Conservation (phyloP, 2,113 vertebrate genomes). For the Macroglossus sobrinus region DNA sequence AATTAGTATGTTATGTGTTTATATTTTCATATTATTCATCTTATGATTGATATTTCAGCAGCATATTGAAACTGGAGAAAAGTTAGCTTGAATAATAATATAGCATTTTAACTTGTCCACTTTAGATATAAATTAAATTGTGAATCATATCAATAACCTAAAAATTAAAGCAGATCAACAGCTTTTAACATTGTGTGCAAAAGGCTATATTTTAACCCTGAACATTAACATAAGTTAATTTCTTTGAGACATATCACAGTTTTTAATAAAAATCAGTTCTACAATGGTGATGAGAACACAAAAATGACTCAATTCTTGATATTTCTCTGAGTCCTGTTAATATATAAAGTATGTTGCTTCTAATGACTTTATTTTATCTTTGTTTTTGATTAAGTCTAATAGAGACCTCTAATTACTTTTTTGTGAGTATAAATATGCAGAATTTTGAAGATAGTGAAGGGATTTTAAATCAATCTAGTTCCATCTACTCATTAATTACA, state of each 20-base stretch:
- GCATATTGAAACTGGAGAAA: background rate
- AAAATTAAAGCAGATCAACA: background rate
- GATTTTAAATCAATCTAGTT: conserved; percentile 45
- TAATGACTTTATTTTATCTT: background rate
- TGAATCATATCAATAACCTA: background rate
- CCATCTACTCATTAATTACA: conserved; percentile 40
- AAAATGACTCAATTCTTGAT: background rate
- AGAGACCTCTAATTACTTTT: background rate
- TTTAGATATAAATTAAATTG: background rate
- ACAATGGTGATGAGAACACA: background rate
- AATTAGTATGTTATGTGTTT: background rate
- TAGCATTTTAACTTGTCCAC: background rate
- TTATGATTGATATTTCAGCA: background rate
- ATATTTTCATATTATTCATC: background rate
- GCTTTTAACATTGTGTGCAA: background rate
- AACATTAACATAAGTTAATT: background rate
- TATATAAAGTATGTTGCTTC: background rate
- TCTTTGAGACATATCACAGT: background rate
- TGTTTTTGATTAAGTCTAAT: background rate
- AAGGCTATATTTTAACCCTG: background rate
- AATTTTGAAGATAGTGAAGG: background rate
- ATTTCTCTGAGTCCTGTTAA: background rate
- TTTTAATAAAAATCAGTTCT: background rate
- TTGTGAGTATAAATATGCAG: background rate
- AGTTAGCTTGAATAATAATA: background rate